Conservation (phyloP, 2,888 invertebrate genomes). For the Orthosia cruda region DNA sequence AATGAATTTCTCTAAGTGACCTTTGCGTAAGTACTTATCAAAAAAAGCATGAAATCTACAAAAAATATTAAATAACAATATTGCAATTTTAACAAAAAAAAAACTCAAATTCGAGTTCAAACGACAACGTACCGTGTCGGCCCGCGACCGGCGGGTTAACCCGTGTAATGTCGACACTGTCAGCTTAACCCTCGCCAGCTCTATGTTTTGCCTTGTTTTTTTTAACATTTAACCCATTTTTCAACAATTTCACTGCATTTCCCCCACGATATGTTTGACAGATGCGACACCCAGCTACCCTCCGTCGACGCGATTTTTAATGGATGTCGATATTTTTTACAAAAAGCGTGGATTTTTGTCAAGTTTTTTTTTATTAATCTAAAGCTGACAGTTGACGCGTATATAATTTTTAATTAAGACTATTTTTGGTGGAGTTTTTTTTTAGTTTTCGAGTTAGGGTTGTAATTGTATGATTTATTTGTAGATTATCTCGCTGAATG, state of each 20-base stretch:
- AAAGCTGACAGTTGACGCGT: slow-evolving; percentile 92
- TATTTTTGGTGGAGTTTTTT: slow-evolving; percentile 83
- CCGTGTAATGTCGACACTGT: slow-evolving; percentile 76
- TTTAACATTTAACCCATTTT: slow-evolving; percentile 90
- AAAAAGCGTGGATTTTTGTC: slow-evolving; percentile 81
- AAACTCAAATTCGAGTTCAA: slow-evolving; percentile 60
- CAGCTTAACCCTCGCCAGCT: slow-evolving; percentile 79
- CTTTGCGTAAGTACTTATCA: not conserved
- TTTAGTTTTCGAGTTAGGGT: slow-evolving; percentile 71
- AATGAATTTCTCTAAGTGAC: not conserved
- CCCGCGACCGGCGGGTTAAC: slow-evolving; percentile 79
- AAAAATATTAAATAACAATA: slow-evolving; percentile 11
- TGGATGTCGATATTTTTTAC: slow-evolving; percentile 85
- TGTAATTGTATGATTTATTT: slow-evolving; percentile 87
- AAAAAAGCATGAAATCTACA: slow-evolving; percentile 3
- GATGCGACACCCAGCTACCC: slow-evolving; percentile 86
- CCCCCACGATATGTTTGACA: slow-evolving; percentile 84
- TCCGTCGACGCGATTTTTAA: slow-evolving; percentile 84
- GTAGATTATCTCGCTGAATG: slow-evolving; percentile 71
- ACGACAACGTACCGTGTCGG: slow-evolving; percentile 75
- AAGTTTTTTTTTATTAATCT: slow-evolving; percentile 84
- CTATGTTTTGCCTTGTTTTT: slow-evolving; percentile 85
- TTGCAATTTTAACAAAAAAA: slow-evolving; percentile 34
- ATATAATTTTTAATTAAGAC: slow-evolving; percentile 91
- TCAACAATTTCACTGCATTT: slow-evolving; percentile 87